phyloP scores from a whole-genome alignment of 1,140 invertebrate species.

The Drosophila burlai region DNA sequence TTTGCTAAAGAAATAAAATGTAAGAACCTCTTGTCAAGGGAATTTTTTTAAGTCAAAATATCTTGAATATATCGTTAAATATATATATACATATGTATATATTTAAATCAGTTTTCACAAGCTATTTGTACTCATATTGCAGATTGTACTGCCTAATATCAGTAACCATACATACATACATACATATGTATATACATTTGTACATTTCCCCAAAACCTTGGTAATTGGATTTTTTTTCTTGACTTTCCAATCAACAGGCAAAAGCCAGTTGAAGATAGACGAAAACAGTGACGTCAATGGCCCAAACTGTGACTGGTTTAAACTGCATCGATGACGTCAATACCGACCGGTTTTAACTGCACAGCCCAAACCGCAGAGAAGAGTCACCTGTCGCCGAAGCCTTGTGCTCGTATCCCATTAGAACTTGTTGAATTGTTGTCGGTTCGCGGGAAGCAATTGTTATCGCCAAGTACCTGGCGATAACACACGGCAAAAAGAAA shows the following conservation, averaged over 20 bases:
- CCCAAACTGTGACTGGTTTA: constrained; percentile 19
- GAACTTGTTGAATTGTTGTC: constrained; percentile 39
- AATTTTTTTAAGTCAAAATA: too few species aligned
- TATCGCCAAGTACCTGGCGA: constrained; percentile 32
- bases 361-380: constrained; percentile 12
- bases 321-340: constrained; percentile 64
- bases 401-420: constrained; percentile 14
- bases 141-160: background rate
- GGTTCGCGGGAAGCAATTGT: constrained; percentile 7
- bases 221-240: constrained; percentile 13
- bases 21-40: too few species aligned
- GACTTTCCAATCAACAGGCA: constrained; percentile 10
- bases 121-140: background rate
- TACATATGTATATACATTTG: background rate
- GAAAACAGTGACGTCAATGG: constrained; percentile 45
- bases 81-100: too few species aligned
- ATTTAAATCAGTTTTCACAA: background rate
- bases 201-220: background rate
- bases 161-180: background rate
- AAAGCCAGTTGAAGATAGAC: constrained; percentile 7
- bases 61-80: too few species aligned
- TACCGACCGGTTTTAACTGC: constrained; percentile 64
- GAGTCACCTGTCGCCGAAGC: constrained; percentile 16
- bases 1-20: too few species aligned
- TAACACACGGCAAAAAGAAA: constrained; percentile 6